Conservation (phyloP, 2,113 vertebrate genomes). For the Todiramphus chloris region DNA sequence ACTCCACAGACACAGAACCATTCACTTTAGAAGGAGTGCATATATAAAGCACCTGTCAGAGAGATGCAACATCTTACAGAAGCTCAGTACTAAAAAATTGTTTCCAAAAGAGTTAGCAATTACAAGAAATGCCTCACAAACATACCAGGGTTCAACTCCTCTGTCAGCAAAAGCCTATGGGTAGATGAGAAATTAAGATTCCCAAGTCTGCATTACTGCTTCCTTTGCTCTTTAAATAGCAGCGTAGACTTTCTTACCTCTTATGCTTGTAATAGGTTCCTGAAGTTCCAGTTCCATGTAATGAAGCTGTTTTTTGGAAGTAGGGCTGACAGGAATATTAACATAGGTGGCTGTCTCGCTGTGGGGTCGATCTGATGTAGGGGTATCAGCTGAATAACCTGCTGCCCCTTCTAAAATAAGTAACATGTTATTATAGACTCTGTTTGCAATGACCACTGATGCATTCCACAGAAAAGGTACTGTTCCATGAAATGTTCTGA, state of each 20-base stretch:
- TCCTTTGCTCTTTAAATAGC: neutral
- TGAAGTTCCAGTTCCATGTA: conserved; percentile 85
- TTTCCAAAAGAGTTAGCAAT: neutral
- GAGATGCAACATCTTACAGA: neutral
- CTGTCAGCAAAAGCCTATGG: neutral
- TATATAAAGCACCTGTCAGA: conserved; percentile 16
- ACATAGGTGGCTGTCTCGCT: conserved; percentile 77
- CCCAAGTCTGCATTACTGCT: neutral
- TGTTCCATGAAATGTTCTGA: neutral
- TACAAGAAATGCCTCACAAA: neutral
- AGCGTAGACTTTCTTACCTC: conserved; percentile 71
- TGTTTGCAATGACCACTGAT: neutral
- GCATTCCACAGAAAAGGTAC: neutral
- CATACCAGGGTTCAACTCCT: neutral
- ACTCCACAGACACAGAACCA: neutral
- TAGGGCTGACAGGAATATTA: conserved; percentile 85
- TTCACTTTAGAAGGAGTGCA: neutral
- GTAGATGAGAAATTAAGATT: neutral
- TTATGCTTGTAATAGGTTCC: conserved; percentile 65
- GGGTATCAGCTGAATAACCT: conserved; percentile 72
- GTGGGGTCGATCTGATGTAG: conserved; percentile 67
- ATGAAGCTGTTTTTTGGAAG: conserved; percentile 80
- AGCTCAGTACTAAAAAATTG: neutral
- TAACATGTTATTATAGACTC: neutral
- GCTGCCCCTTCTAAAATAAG: conserved; percentile 63